Evolutionary conservation across 2,113 vertebrate species (phyloP).

Genomic region (Aegypius monachus): DNA sequence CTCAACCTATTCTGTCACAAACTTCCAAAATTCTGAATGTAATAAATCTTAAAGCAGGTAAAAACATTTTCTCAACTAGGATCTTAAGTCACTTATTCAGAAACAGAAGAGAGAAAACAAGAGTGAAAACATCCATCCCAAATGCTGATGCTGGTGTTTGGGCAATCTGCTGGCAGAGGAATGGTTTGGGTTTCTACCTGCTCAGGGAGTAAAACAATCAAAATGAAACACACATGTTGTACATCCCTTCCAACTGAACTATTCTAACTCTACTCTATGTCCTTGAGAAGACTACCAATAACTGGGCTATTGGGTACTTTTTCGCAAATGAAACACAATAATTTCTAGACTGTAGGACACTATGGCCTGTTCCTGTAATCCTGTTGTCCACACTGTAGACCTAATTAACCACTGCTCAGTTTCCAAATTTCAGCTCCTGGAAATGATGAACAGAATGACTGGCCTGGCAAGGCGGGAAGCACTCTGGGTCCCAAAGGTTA

Average conservation of each 20-base stretch:
- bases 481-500: not conserved
- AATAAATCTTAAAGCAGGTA: not conserved
- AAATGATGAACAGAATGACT: not conserved
- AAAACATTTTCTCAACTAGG: not conserved
- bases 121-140: not conserved
- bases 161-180: not conserved
- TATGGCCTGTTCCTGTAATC: not conserved
- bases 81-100: not conserved
- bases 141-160: not conserved
- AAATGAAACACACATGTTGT: not conserved
- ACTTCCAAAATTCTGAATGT: not conserved
- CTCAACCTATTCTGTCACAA: not conserved
- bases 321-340: not conserved
- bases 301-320: not conserved
- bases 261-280: not conserved
- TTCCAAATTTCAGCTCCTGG: not conserved
- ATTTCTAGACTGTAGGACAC: not conserved
- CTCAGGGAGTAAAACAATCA: not conserved
- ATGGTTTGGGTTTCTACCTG: not conserved
- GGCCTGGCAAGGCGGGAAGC: not conserved
- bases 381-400: not conserved
- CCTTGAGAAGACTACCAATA: not conserved
- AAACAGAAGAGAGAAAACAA: not conserved
- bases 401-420: not conserved
- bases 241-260: not conserved